Conservation (phyloP, 53 echinoderm and acorn worm species). For the Apostichopus leukothele region DNA sequence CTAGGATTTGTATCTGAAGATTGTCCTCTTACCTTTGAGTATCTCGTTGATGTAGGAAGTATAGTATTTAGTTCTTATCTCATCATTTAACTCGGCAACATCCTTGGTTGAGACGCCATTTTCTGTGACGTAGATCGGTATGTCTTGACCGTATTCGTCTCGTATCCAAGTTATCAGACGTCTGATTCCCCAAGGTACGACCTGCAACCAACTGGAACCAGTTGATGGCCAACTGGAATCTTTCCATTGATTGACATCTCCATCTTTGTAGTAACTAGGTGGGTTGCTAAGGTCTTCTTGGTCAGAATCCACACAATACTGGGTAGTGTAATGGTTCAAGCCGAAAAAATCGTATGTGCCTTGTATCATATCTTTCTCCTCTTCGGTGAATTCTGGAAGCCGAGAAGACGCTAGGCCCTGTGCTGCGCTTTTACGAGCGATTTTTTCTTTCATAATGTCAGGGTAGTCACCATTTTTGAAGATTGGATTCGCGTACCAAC, state of each 20-base stretch:
- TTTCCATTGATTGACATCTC: constrained; percentile 62
- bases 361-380: constrained; percentile 62
- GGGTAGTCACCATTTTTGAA: constrained; percentile 85
- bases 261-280: constrained; percentile 78
- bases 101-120: constrained; percentile 87
- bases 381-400: constrained; percentile 78
- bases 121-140: constrained; percentile 88
- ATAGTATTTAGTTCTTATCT: constrained; percentile 72
- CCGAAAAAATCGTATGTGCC: constrained; percentile 89
- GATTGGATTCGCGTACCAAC: constrained; percentile 89
- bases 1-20: too few species aligned
- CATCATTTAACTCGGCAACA: constrained; percentile 73
- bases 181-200: constrained; percentile 89
- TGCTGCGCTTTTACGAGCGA: constrained; percentile 70
- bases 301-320: constrained; percentile 42
- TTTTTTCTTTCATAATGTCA: constrained; percentile 81
- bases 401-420: constrained; percentile 72
- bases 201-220: constrained; percentile 77
- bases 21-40: constrained; percentile 67
- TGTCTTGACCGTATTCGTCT: constrained; percentile 61
- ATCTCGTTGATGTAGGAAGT: constrained; percentile 88
- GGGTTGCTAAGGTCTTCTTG: constrained; percentile 53
- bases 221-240: constrained; percentile 72
- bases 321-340: constrained; percentile 83
- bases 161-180: constrained; percentile 76